Evolutionary conservation across 2,797 vertebrate genomes (phyloP), one percentile per base, ranked within the genome.

Genomic region (Gadopsis bispinosus): DNA sequence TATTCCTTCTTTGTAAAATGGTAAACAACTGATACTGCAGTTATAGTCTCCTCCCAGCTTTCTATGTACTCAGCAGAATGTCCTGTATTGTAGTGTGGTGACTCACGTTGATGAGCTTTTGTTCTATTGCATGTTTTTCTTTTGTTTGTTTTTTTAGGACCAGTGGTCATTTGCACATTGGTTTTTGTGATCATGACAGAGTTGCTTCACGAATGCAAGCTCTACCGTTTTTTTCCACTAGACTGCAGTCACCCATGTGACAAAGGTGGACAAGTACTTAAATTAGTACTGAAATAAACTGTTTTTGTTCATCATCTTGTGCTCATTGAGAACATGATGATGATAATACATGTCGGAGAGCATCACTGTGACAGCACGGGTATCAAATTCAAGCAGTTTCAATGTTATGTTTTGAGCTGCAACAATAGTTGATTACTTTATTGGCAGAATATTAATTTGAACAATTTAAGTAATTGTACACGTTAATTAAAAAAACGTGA

Each of bases 61-160:
- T 87, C 19, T 69, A 39, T 83, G 20, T 26, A 45, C 70, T 81
- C 83, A 82, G 67, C 77, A 87, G 54, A 84, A 70, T 67, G 39
- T 47, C 26, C 26, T 55, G 45, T 56, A 12, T 37, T 33, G 41
- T 50, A 29, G 8, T 58, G 31, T 41, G 17, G 50, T 61, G 65
- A 68, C 48, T 74, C 26, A 50, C 12, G 26, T 43, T 71, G 63
- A 71, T 47, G 69, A 54, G 50, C 41, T 80, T 67, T 64, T 64
- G 17, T 58, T 67, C 65, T 48, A 41, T 47, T 73, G 50, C 20
- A 1, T 43, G 1, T 58, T 55, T 73, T 41, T 68, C 26, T n/a
- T 7, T 19, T 35, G 5, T 35, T 35, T 3, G 3, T 12, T 11
- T 41, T 41, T 41, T 41, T 35, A 51, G 10, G 20, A 48, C 11